phyloP scores from a whole-genome alignment of 1,140 invertebrate species.

The Diorhabda carinulata region DNA sequence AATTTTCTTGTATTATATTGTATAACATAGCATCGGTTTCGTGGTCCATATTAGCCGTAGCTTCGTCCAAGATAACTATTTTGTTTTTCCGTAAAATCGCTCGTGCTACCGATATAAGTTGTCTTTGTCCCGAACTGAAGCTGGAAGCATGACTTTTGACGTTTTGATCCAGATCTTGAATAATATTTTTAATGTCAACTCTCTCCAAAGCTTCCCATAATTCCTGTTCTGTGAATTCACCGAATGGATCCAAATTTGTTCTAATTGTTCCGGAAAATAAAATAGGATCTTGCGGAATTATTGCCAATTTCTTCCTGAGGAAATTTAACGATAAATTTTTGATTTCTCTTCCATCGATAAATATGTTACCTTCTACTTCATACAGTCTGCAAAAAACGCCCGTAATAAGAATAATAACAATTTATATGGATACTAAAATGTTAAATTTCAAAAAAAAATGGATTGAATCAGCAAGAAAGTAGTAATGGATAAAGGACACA shows the following conservation, averaged over 20 bases:
- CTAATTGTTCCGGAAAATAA: slow-evolving; percentile 79
- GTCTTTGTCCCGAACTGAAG: slow-evolving; percentile 75
- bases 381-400: slow-evolving; percentile 40
- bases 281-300: slow-evolving; percentile 81
- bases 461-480: no score
- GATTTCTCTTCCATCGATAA: slow-evolving; percentile 48
- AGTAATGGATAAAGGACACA: no score
- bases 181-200: slow-evolving; percentile 58
- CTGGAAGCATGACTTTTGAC: slow-evolving; percentile 58
- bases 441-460: no score
- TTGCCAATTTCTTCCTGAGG: slow-evolving; percentile 66
- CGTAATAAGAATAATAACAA: no score
- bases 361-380: slow-evolving; percentile 19
- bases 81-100: slow-evolving; percentile 72
- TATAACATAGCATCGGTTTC: slow-evolving; percentile 69
- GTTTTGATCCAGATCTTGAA: slow-evolving; percentile 68
- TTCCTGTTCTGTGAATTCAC: slow-evolving; percentile 67
- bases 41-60: slow-evolving; percentile 67
- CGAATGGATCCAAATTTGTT: slow-evolving; percentile 82
- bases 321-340: slow-evolving; percentile 61
- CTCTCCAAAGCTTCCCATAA: slow-evolving; percentile 79
- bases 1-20: slow-evolving; percentile 68
- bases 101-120: slow-evolving; percentile 74
- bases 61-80: slow-evolving; percentile 76
- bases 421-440: no score